Evolutionary conservation across 92 coral and sea anemone species (phyloP), one percentile per base, ranked within the genome.

Genomic region (Parazoanthus swiftii): DNA sequence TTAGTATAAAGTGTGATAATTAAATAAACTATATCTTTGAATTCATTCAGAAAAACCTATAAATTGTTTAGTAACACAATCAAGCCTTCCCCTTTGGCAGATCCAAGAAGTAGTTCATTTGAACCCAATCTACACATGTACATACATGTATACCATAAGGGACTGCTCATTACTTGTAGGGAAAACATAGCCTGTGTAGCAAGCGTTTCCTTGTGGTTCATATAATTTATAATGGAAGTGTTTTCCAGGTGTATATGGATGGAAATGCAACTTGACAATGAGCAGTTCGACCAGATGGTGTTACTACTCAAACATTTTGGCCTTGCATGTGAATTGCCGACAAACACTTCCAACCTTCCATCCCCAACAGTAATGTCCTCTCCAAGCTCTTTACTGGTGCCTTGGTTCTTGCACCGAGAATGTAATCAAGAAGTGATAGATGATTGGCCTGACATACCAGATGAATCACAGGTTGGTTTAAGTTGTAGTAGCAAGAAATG

Each of bases 171-270:
- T 54, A 51, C 2, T 2, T 51, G 14, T 11, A 13, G 18, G 20
- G 18, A 54, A 54, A 29, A 29, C 33, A 29, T 29, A 29, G 33
- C 33, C 11, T 51, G 11, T 29, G 33, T 29, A 29, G 33, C 33
- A 29, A 29, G 33, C 33, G 59, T 13, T 54, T 54, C 4, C 33
- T 29, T 54, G 59, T 54, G 2, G 13, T 54, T 54, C 59, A 13
- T 15, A 54, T 54, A 54, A 54, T 54, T 54, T 54, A 14, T 2
- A 54, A 54, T 13, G 3, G 59, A 11, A 11, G 13, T n/a, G 81
- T 88, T 14, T 70, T 44, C 80, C 68, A 97, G 99, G 70, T 97
- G 98, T 75, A 89, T 97, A 7, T 97, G 99, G 99, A 86, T 76
- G 70, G 98, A 97, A 44, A 86, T 97, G 66, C 33, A 89, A 8